Evolutionary conservation across 2,888 invertebrate genomes (phyloP), one percentile per base, ranked within the genome.

Genomic region (Erpobdella octoculata): DNA sequence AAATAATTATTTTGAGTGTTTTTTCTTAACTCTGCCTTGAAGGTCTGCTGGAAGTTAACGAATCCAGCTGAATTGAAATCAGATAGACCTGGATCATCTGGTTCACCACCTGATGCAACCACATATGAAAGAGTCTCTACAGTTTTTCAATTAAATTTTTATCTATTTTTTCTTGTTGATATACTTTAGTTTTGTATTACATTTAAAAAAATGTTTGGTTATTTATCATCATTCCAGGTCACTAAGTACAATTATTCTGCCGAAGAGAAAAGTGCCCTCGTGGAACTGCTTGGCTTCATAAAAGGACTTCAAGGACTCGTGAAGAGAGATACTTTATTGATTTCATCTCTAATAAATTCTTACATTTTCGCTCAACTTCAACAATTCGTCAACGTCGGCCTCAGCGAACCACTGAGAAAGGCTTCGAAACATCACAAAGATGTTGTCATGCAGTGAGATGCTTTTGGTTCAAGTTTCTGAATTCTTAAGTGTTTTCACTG

Each of bases 261-360:
- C 0, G 94, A 93, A 79, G 97, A 98, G 84, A 98, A 98, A 81
- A 92, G 93, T 84, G 95, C 96, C 0, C 85, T 98, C 78, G 94
- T 97, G 75, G 96, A 98, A 85, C 92, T 96, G 31, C 94, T 98
- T 77, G 94, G 96, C 0, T 96, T 97, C 94, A 95, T 98, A 78
- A 98, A 98, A 84, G 95, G 96, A 0, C 86, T 98, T 1, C 97
- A 98, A 83, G 74, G 78, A 93, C 33, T 85, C 94, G 67, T 92
- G 96, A 91, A 93, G 0, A 87, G 93, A 58, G 94, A 97, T 89
- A 95, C 97, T 85, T 91, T 93, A 0, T 92, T 94, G n/a, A 89
- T 93, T 78, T 90, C 90, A 69, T 91, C 91, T 81, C 91, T 92
- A 0, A 92, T 93, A 75, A 86, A 91, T 33, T 86, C 93, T 53